phyloP scores from a whole-genome alignment of 1,140 invertebrate species.

The Chelonus insularis region DNA sequence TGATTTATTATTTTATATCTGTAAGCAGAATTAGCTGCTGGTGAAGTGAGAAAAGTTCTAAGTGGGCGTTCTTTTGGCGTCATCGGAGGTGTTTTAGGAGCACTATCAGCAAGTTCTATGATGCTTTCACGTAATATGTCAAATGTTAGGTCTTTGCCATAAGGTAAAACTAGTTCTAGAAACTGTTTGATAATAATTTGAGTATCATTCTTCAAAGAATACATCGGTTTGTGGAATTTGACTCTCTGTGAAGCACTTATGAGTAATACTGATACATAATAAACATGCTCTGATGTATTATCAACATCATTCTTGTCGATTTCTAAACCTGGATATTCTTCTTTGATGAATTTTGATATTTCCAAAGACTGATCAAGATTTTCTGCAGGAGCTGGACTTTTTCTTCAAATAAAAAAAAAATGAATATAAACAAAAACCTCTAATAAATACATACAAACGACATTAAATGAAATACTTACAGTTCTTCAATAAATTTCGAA shows the following conservation, averaged over 20 bases:
- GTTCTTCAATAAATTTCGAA: too few relatives aligned
- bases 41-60: constrained; percentile 50
- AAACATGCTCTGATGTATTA: constrained; percentile 33
- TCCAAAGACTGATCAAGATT: too few relatives aligned
- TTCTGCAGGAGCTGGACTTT: too few relatives aligned
- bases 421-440: too few relatives aligned
- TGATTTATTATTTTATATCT: constrained; percentile 45
- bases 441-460: too few relatives aligned
- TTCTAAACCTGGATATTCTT: constrained; percentile 52
- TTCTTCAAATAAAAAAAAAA: too few relatives aligned
- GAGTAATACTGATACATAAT: constrained; percentile 45
- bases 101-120: constrained; percentile 26
- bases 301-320: constrained; percentile 18
- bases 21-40: constrained; percentile 42
- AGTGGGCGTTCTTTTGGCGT: constrained; percentile 37
- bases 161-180: constrained; percentile 46
- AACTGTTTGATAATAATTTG: constrained; percentile 55
- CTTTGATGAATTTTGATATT: constrained; percentile 30
- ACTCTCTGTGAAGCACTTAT: constrained; percentile 45
- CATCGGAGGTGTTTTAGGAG: constrained; percentile 23
- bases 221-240: constrained; percentile 50
- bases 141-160: constrained; percentile 44
- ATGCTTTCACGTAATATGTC: constrained; percentile 42
- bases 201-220: constrained; percentile 44
- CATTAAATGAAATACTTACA: too few relatives aligned